Conservation (phyloP, 2,113 vertebrate genomes). For the Choloepus hoffmanni region DNA sequence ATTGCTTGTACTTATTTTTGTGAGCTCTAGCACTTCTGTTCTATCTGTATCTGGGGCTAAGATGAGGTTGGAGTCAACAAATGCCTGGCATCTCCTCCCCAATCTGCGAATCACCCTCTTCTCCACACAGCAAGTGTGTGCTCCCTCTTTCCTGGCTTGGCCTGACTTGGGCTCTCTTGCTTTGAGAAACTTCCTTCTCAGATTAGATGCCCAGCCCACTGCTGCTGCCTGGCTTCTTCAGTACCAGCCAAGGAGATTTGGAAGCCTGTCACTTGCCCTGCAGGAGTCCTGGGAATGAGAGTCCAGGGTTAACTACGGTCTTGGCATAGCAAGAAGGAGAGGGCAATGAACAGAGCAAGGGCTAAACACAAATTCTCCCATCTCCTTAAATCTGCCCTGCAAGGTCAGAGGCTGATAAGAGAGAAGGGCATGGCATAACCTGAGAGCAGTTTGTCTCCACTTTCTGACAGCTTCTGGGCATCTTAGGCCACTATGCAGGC, state of each 20-base stretch:
- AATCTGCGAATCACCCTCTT: no score
- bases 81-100: background rate
- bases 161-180: background rate
- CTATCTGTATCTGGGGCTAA: background rate
- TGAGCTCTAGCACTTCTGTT: background rate
- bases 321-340: background rate
- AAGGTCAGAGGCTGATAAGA: background rate
- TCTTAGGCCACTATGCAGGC: background rate
- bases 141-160: background rate
- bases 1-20: background rate
- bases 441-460: background rate
- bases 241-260: background rate
- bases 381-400: background rate
- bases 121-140: background rate
- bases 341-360: background rate
- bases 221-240: background rate
- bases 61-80: background rate
- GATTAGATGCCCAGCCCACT: background rate
- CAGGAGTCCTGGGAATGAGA: background rate
- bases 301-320: conserved; percentile 3
- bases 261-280: background rate
- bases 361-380: background rate
- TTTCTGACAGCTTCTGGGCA: background rate
- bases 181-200: background rate
- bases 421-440: background rate